Evolutionary conservation across 1,140 invertebrate genomes (phyloP).

Genomic region (Drosophila nebulosa): DNA sequence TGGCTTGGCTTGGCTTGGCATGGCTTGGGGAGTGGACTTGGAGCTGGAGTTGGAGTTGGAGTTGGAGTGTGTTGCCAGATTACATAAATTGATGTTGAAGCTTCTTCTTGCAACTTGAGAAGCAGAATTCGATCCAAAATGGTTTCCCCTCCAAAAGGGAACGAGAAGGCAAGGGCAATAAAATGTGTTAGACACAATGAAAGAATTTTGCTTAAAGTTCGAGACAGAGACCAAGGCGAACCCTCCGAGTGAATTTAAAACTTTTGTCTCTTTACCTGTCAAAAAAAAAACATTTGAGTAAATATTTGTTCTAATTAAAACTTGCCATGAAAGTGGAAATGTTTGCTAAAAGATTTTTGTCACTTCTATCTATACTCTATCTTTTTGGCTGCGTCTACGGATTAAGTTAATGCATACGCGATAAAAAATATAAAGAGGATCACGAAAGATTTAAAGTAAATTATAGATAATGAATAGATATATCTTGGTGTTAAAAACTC

Average conservation of each 20-base stretch:
- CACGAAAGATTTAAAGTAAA: too few species aligned
- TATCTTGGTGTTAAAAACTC: too few species aligned
- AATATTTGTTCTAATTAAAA: constrained; percentile 27
- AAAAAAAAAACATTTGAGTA: constrained; percentile 6
- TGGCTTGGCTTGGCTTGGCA: not conserved
- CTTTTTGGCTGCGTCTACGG: too few species aligned
- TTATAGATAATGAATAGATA: too few species aligned
- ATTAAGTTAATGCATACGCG: too few species aligned
- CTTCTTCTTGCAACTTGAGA: constrained; percentile 65
- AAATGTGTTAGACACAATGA: constrained; percentile 15
- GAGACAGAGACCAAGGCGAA: too few species aligned
- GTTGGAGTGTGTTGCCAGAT: constrained; percentile 59
- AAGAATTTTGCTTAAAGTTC: not conserved
- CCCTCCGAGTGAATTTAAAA: too few species aligned
- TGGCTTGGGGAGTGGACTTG: not conserved
- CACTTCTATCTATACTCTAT: not conserved
- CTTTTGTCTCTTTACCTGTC: not conserved
- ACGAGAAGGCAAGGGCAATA: not conserved
- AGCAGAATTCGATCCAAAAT: constrained; percentile 22
- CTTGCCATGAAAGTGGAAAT: not conserved
- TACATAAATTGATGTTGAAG: constrained; percentile 77
- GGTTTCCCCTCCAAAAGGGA: constrained; percentile 26
- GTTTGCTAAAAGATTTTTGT: not conserved
- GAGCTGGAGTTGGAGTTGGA: not conserved
- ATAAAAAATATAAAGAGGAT: too few species aligned